Evolutionary conservation across 2,888 invertebrate species (phyloP), one percentile per base, ranked within the genome.

Genomic region (Agonopterix heracliana): DNA sequence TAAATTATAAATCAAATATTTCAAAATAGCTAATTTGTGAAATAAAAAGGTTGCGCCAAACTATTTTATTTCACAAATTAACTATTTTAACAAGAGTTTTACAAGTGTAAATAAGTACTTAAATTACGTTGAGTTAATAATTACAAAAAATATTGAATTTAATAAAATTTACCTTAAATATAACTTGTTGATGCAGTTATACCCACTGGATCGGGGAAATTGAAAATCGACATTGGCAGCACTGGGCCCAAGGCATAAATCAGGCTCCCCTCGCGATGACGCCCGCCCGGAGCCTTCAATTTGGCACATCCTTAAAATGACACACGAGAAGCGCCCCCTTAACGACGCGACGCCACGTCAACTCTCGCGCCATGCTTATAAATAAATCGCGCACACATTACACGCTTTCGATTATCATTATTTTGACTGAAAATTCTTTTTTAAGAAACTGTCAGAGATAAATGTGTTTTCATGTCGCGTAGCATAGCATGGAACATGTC

Each of bases 241-340:
- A 11, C 38, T 11, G n/a, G 38, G 72, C 75, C 70, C 64, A 59
- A 62, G 66, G 81, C 79, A 87, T 87, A 87, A 87, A 87, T 87
- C 87, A 87, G 84, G 61, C 81, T 77, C 81, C 82, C 84, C 85
- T 78, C 80, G 78, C 79, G 76, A 78, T 80, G 78, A 78, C 79
- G 81, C 80, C 75, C 74, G 72, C 62, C 26, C 74, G 80, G 84
- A 86, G 82, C 85, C 88, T 88, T 88, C 88, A 88, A 88, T 88
- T 88, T 88, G 84, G 86, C 81, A 86, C 87, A 87, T 88, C 88
- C 88, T 88, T 88, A 88, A 88, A 88, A 88, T 88, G 88, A 88
- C 87, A 88, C 83, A 87, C 81, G 88, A 88, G 83, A 84, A 75
- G 77, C 64, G 74, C 74, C 73, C 76, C 79, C 78, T 88, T 86